Base-by-base conservation (phyloP, 2,113 vertebrate species). In the Diadophis punctatus region DNA sequence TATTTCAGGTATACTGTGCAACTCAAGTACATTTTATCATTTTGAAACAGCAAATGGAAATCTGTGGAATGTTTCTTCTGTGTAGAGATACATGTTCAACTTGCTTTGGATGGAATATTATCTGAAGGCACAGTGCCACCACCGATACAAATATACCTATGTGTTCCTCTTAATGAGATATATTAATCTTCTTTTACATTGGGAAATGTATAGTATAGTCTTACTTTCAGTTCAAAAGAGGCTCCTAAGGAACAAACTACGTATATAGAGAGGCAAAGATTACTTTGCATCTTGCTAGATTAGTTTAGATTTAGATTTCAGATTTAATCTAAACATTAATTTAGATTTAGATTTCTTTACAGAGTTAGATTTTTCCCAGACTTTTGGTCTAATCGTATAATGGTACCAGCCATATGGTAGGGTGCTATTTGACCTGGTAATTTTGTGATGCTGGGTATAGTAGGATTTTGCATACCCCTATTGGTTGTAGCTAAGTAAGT, bases 1-100 rank as follows among this genome's bases (percentile, higher is more conserved):
- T 99, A 99, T 97, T 99, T 99, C 97, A 98, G 99, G 99, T 99
- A 98, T 48, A 56, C 52, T 3, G 8, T 39, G 30, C 49, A 74
- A 46, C 51, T 48, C 25, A 84, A 88, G 74, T 90, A 56, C 87
- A 90, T 89, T 25, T 63, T 68, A 25, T 88, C 46, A 60, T n/a
- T 23, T 52, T 48, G n/a, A 25, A 25, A 48, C 55, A 14, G 3
- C 9, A 30, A 27, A 49, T 30, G 30, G 9, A 8, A 30, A 63
- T 49, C 34, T 51, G 22, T 58, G 34, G 51, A 16, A 22, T 53
- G 49, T 20, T 87, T 87, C 3, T 87, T 3, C 49, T 53, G n/a
- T 68, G 85, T 23, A 56, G 39, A 86, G 34, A 80, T 43, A 9
- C 1, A 3, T 58, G 23, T 1, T 80, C n/a, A 52, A 18, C 9